Base-by-base conservation (phyloP, 2,113 vertebrate genomes). In the Raphicerus campestris region DNA sequence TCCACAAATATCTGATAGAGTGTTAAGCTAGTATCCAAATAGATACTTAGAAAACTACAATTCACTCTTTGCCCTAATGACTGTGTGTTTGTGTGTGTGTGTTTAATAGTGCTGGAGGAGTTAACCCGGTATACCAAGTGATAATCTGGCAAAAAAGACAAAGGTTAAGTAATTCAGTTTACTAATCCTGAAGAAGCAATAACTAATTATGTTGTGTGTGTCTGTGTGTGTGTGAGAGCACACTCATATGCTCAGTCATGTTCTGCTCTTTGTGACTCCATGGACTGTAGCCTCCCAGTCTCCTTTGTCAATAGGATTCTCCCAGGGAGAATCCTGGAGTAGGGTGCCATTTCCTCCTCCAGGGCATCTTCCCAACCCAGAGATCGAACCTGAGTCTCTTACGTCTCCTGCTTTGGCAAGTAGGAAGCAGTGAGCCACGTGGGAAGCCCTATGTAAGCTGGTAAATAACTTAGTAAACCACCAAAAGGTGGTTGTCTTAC, bases 381-480 rank as follows among this genome's bases (percentile, higher is more conserved):
- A 35, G 10, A 73, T 73, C 1, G 1, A 73, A 22, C 10, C 66
- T 73, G 35, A 39, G 66, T 24, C 66, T 70, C 63, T 70, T 1
- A 70, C 0, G 1, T 11, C n/a, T 73, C 66, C 19, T 2, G n/a
- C 10, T 13, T 0, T 73, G 66, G 66, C 35, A 73, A 10, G n/a
- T 73, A n/a, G 66, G 66, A 70, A 39, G n/a, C 66, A 70, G 10
- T 70, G n/a, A 22, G n/a, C 66, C 61, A 39, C n/a, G n/a, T 39
- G 66, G 19, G n/a, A 70, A 39, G 10, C n/a, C 20, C n/a, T 73
- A 9, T 47, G 39, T 42, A 73, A n/a, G 7, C 70, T n/a, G 9
- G 24, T 49, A 16, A 81, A 39, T 39, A 35, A 63, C n/a, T 42
- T 45, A 66, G 84, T 90, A 61, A 94, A 94, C 55, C 53, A 63